Conservation (phyloP, 1,140 invertebrate genomes). For the Sinonovacula constricta region DNA sequence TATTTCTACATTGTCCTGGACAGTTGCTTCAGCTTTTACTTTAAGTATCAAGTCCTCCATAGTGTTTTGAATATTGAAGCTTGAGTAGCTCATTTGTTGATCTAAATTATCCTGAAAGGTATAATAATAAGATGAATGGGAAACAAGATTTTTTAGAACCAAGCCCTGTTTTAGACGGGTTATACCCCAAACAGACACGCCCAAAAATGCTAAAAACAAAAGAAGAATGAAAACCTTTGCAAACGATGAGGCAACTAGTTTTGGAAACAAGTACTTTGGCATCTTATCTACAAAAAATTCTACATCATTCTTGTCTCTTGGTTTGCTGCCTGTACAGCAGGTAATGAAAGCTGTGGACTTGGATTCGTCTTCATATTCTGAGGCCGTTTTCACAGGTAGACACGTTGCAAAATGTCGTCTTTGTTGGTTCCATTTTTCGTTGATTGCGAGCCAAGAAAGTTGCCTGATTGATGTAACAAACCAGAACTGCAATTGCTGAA, state of each 20-base stretch:
- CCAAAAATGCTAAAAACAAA: constrained; percentile 89
- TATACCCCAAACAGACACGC: constrained; percentile 92
- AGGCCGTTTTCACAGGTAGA: constrained; percentile 33
- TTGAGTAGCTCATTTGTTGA: constrained; percentile 23
- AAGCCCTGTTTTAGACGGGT: constrained; percentile 88
- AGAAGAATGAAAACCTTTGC: constrained; percentile 84
- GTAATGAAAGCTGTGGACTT: constrained; percentile 42
- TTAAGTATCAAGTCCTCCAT: constrained; percentile 6
- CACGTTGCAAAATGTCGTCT: constrained; percentile 91
- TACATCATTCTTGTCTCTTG: constrained; percentile 35
- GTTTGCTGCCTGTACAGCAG: constrained; percentile 52
- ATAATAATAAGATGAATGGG: constrained; percentile 71
- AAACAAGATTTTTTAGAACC: constrained; percentile 81
- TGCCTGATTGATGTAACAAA: constrained; percentile 96
- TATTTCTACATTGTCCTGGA: constrained; percentile 19
- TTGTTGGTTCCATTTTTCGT: constrained; percentile 90
- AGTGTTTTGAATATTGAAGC: not conserved
- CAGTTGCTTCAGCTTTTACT: not conserved
- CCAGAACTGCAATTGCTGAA: constrained; percentile 93
- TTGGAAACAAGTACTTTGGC: constrained; percentile 28
- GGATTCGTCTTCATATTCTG: constrained; percentile 32
- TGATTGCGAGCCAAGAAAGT: constrained; percentile 94
- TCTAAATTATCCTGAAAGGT: constrained; percentile 20
- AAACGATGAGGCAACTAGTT: constrained; percentile 79
- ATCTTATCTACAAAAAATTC: constrained; percentile 58